Evolutionary conservation across 2,888 invertebrate genomes (phyloP).

Genomic region (Unio pictorum): DNA sequence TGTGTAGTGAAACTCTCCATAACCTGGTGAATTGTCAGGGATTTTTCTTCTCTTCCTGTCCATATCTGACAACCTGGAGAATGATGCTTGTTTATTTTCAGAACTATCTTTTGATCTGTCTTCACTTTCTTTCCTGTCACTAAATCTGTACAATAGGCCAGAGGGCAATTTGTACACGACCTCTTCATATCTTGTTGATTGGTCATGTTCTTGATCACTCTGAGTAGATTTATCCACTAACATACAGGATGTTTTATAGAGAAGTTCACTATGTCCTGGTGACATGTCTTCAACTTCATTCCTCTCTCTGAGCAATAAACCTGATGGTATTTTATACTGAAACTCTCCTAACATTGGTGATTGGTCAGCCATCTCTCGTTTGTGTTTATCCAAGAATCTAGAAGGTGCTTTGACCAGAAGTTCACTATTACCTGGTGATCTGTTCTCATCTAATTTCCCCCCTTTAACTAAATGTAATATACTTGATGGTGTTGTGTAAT

Average conservation of each 20-base stretch:
- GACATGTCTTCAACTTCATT: background rate
- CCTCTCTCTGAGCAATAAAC: constrained; percentile 1
- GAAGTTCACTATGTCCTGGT: background rate
- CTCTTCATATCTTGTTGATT: background rate
- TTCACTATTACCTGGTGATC: too few species aligned
- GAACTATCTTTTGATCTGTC: too few species aligned
- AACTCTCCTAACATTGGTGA: background rate
- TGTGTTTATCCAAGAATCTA: too few species aligned
- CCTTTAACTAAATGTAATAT: background rate
- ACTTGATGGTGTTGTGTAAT: constrained; percentile 7
- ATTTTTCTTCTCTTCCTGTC: too few species aligned
- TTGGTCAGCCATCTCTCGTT: too few species aligned
- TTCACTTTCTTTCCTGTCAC: background rate
- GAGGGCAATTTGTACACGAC: constrained; percentile 9
- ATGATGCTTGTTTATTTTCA: too few species aligned
- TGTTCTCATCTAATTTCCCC: background rate
- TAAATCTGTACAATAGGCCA: background rate
- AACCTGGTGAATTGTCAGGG: background rate
- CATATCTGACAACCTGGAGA: background rate
- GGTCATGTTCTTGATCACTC: background rate
- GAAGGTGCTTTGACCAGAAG: too few species aligned
- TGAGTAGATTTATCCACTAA: constrained; percentile 6
- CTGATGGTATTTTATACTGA: constrained; percentile 10
- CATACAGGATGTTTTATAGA: constrained; percentile 7
- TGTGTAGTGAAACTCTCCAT: constrained; percentile 10